Conservation (phyloP, 1,140 invertebrate genomes). For the Scylla paramamosain region DNA sequence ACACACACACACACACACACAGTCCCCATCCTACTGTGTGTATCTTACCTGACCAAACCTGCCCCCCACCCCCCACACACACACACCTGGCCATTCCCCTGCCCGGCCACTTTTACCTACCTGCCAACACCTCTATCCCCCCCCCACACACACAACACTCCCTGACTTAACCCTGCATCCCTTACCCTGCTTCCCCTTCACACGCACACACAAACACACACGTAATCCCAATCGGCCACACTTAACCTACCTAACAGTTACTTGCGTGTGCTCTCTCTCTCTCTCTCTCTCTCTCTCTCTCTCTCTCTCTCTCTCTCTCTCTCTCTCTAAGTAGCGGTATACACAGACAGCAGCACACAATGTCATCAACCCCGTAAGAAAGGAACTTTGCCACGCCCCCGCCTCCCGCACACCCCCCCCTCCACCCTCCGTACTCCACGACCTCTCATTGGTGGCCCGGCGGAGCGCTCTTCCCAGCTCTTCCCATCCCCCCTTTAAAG, state of each 20-base stretch:
- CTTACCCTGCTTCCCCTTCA: neutral
- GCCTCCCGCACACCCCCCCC: neutral
- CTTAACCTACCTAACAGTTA: neutral
- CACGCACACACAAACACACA: slow-evolving; percentile 5
- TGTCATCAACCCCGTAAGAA: too few relatives aligned
- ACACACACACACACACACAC: too few relatives aligned
- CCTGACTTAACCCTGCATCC: neutral
- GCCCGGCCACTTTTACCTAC: neutral
- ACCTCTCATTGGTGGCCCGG: neutral
- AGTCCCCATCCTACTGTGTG: too few relatives aligned
- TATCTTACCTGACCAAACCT: neutral
- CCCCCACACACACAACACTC: neutral
- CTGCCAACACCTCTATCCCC: neutral
- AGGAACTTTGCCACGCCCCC: neutral
- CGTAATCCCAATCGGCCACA: neutral
- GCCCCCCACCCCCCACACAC: neutral
- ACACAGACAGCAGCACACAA: too few relatives aligned
- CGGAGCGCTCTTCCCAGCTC: neutral
- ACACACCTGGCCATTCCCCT: neutral
- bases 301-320: slow-evolving; percentile 16
- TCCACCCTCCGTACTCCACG: neutral
- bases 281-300: slow-evolving; percentile 3
- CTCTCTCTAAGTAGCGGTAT: neutral
- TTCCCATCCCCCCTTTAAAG: neutral
- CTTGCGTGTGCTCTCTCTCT: neutral